Percentiles rank a stretch among this genome's conserved stretches.
Evolutionary conservation across 2,113 vertebrate genomes (phyloP).

Genomic region (Dasyurus viverrinus): DNA sequence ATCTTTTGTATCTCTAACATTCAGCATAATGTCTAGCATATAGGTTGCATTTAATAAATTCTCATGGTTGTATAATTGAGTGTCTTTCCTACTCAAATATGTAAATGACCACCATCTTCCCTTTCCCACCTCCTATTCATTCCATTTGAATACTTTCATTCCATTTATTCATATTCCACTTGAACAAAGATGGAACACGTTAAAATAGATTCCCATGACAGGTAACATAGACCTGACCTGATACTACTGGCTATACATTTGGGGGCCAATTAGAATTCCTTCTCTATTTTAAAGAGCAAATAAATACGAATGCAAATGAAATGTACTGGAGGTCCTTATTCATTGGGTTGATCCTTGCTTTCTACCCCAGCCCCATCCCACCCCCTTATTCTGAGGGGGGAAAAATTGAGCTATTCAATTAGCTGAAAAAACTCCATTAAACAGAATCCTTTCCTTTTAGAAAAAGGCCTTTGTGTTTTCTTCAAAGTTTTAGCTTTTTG

Average conservation of each 20-base stretch:
- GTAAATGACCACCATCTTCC: not conserved
- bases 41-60: not conserved
- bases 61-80: not conserved
- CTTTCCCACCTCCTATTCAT: not conserved
- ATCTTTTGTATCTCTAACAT: not conserved
- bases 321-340: not conserved
- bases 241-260: not conserved
- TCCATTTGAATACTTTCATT: too few species aligned
- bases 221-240: not conserved
- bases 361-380: too few species aligned
- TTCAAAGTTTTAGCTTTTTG: not conserved
- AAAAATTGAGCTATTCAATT: not conserved
- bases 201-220: not conserved
- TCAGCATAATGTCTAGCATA: not conserved
- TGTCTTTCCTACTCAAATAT: not conserved
- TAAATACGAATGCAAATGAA: not conserved
- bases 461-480: not conserved
- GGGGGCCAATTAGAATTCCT: not conserved
- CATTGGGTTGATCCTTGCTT: not conserved
- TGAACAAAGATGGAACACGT: not conserved
- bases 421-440: not conserved
- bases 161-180: not conserved
- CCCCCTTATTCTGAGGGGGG: not conserved
- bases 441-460: not conserved
- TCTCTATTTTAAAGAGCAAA: not conserved